Evolutionary conservation across 53 echinoderm and acorn worm species (phyloP), one percentile per base, ranked within the genome.

Genomic region (Apostichopus leukothele): DNA sequence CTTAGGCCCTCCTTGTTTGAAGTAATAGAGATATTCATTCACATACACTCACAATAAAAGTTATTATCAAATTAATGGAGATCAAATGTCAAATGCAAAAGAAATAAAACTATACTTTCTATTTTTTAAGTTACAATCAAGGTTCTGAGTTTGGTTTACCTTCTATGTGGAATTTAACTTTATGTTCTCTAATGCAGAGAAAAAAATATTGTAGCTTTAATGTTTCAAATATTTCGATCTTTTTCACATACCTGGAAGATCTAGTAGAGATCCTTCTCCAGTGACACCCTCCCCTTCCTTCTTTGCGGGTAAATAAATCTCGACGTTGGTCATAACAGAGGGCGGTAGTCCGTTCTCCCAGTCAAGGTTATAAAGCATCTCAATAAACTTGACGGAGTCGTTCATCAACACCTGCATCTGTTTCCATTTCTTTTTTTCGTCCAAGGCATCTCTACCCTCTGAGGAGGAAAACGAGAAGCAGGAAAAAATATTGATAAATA

Each of bases 361-460:
- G 67, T 91, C 73, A 8, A 94, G 78, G 7, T 78, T 78, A 60
- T 96, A 94, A 0, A 99, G 93, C 86, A 92, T 90, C 67, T 99
- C 95, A 51, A 97, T 94, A 90, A 99, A 99, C 92, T 93, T 99
- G 86, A 88, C 90, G 0, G 99, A 99, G 76, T 99, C 99, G 79
- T 93, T 92, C 86, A 99, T 83, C 63, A 95, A 57, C 22, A 92
- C 91, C 76, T 92, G 92, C 89, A 98, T 94, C 93, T 98, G 99
- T 66, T 98, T 98, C 99, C 99, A 98, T 51, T 92, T 92, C 76
- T 95, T 93, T 60, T 96, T 96, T 51, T 96, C 96, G 2, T 86
- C 88, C 9, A 86, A 90, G 23, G 91, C 92, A 13, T 96, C 96
- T 86, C 93, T 96, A 74, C 89, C 86, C 88, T 96, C 96, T 96